phyloP scores from a whole-genome alignment of 2,797 vertebrate genomes.

The Poecilia gillii region DNA sequence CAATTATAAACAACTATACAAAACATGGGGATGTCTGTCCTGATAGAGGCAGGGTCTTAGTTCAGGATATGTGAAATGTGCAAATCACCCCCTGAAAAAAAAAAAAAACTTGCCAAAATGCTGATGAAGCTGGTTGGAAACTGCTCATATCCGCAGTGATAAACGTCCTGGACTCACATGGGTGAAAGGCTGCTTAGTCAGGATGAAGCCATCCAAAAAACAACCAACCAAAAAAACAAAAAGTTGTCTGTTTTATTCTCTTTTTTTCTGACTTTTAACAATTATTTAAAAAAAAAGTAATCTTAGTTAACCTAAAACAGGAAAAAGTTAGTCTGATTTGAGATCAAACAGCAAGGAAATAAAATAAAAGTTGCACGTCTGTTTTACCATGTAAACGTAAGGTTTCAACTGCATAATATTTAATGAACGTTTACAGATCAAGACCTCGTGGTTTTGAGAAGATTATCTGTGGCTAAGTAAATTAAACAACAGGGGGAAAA shows the following conservation, averaged over 20 bases:
- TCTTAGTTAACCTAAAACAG: neutral
- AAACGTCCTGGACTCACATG: neutral
- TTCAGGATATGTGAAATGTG: neutral
- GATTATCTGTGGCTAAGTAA: neutral
- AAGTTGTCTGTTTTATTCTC: too few species aligned
- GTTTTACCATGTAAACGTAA: neutral
- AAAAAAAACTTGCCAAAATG: neutral
- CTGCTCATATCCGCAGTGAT: neutral
- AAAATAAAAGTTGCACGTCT: neutral
- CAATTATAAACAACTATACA: neutral
- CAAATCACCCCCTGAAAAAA: neutral
- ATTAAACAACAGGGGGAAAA: conserved; percentile 3
- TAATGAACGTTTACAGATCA: neutral
- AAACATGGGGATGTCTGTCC: neutral
- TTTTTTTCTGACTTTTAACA: neutral
- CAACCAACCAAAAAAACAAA: neutral
- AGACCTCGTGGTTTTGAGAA: conserved; percentile 4
- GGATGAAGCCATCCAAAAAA: neutral
- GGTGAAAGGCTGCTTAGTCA: neutral
- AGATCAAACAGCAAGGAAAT: neutral
- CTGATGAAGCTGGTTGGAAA: neutral
- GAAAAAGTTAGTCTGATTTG: neutral
- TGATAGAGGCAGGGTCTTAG: neutral
- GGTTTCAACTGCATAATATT: neutral
- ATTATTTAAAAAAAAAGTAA: neutral